A percentile compares a stretch with the other conserved stretches of the same genome.
Conservation (phyloP, 1,140 invertebrate species). For the Babylonia areolata region DNA sequence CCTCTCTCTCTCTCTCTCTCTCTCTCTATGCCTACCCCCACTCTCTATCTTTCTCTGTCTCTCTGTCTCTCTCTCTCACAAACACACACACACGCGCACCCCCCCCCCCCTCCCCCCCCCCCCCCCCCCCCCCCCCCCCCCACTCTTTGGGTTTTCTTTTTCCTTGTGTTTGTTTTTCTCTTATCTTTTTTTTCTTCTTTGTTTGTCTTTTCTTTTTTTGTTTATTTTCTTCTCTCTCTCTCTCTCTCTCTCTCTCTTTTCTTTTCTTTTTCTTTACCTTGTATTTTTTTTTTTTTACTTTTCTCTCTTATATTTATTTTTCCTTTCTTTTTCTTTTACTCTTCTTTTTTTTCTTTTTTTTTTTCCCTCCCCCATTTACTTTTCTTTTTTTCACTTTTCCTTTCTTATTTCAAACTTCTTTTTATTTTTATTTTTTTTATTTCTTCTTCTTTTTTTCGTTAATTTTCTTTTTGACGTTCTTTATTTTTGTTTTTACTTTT, state of each 20-base stretch:
- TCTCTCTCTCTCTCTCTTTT: neutral
- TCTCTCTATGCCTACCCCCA: neutral
- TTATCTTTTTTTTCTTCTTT: constrained; percentile 26
- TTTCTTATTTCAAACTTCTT: no score
- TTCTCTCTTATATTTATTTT: neutral
- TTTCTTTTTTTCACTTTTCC: neutral
- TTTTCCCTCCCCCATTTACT: neutral
- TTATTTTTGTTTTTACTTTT: no score
- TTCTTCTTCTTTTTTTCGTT: no score
- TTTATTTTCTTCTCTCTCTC: neutral
- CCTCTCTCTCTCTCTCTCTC: neutral
- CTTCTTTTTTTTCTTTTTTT: neutral
- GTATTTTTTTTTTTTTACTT: neutral
- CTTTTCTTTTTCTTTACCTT: neutral
- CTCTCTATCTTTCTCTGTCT: neutral
- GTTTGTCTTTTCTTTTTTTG: neutral
- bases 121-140: neutral
- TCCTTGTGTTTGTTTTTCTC: constrained; percentile 26
- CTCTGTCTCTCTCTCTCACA: neutral
- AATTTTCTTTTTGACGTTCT: no score
- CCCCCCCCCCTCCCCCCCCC: neutral
- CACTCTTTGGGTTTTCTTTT: constrained; percentile 14
- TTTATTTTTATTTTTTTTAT: no score
- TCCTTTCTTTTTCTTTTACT: neutral
- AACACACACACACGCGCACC: no score